Conservation (phyloP, 2,113 vertebrate species). For the Hystrix brachyura region DNA sequence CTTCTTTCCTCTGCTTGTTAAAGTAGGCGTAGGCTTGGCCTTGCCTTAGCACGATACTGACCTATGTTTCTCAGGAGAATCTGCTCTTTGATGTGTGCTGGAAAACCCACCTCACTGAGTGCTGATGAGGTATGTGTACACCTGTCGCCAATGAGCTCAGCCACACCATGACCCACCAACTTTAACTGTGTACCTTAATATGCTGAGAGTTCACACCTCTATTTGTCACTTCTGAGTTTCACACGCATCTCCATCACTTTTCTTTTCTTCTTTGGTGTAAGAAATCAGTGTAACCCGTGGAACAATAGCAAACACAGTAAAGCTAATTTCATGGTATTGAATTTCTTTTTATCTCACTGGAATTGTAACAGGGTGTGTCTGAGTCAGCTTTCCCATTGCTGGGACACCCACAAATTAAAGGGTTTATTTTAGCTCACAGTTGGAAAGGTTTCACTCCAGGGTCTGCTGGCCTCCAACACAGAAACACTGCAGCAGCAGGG, state of each 20-base stretch:
- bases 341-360: background rate
- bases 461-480: background rate
- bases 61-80: background rate
- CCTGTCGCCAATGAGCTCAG: background rate
- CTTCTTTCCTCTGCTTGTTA: background rate
- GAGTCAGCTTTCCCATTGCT: background rate
- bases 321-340: background rate
- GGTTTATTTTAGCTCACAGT: background rate
- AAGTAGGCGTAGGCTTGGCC: background rate
- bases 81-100: background rate
- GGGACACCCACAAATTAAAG: background rate
- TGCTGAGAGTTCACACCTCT: background rate
- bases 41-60: background rate
- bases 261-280: background rate
- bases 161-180: accelerated
- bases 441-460: background rate
- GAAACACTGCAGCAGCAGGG: background rate
- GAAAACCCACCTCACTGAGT: background rate
- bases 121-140: accelerated
- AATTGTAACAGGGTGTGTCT: background rate
- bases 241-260: too few relatives aligned
- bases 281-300: background rate
- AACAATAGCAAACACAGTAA: background rate
- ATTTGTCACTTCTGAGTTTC: background rate
- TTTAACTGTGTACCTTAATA: background rate